These are phyloP conservation scores for Platycercus adscitus DNA, from an alignment of 2,113 vertebrate species.

Conservation along the genomic window DNA sequence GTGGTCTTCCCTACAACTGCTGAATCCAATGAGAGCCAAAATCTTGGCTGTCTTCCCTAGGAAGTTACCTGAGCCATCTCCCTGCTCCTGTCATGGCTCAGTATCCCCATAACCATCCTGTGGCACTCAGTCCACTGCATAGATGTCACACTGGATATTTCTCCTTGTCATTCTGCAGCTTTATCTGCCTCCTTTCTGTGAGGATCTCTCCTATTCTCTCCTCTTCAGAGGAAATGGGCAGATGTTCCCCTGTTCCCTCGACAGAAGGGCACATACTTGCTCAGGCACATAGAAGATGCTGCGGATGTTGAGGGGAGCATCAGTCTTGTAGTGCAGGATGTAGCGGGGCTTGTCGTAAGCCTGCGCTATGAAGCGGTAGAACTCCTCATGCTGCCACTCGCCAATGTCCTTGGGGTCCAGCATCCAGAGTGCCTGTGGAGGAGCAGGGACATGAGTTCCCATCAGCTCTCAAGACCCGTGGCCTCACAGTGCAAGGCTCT, in stretches of 20 bases:
- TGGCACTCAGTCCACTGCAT: background rate
- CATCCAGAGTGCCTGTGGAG: constrained; percentile 90
- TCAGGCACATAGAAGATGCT: constrained; percentile 96
- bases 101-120: background rate
- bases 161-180: background rate
- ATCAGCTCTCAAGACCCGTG: background rate
- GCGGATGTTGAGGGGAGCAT: constrained; percentile 94
- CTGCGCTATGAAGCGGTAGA: constrained; percentile 91
- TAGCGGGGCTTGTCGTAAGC: constrained; percentile 92
- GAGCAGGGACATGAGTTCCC: background rate
- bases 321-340: constrained; percentile 89
- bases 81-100: background rate
- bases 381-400: constrained; percentile 93
- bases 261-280: constrained; percentile 64
- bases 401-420: constrained; percentile 92
- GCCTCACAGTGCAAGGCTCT: background rate
- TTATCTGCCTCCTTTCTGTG: background rate
- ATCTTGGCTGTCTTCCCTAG: background rate
- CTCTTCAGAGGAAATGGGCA: background rate
- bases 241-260: background rate
- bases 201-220: background rate
- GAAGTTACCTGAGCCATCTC: background rate
- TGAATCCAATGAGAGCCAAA: background rate
- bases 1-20: background rate
- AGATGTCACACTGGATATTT: background rate